A percentile compares a stretch with the other conserved stretches of the same genome.
Conservation (phyloP, 2,888 invertebrate genomes). For the Junonia oenone region DNA sequence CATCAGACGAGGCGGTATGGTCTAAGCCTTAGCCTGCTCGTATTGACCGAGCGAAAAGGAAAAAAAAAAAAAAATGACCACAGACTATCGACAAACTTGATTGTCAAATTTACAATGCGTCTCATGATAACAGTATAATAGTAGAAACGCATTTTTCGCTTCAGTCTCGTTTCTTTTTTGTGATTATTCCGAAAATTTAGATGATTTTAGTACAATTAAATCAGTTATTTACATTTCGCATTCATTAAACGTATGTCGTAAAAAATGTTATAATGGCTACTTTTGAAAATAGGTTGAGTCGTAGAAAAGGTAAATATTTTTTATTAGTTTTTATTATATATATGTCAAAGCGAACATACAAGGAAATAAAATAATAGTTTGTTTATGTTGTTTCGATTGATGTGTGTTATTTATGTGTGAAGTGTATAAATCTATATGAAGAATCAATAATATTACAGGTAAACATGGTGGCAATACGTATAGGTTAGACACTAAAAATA, state of each 20-base stretch:
- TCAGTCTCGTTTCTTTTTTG: slow-evolving; percentile 17
- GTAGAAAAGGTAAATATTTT: slow-evolving; percentile 66
- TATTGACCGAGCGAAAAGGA: no score
- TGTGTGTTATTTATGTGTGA: background rate
- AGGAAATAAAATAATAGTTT: slow-evolving; percentile 9
- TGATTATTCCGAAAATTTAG: slow-evolving; percentile 15
- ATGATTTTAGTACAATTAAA: slow-evolving; percentile 7
- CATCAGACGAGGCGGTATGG: no score
- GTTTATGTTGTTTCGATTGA: background rate
- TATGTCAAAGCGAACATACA: background rate
- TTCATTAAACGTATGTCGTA: slow-evolving; percentile 27
- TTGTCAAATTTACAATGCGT: slow-evolving; percentile 36
- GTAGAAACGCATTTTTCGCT: slow-evolving; percentile 23
- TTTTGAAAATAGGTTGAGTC: slow-evolving; percentile 70
- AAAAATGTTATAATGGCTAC: slow-evolving; percentile 72
- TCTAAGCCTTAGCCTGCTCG: no score
- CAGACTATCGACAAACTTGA: slow-evolving; percentile 18
- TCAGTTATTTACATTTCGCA: slow-evolving; percentile 9
- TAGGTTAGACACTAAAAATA: slow-evolving; percentile 80
- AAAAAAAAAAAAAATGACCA: no score
- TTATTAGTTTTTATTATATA: slow-evolving; percentile 2
- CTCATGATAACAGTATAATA: slow-evolving; percentile 31
- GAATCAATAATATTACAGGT: slow-evolving; percentile 53
- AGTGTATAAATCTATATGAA: slow-evolving; percentile 12
- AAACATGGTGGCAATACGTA: slow-evolving; percentile 82